Evolutionary conservation across 2,888 invertebrate species (phyloP).

Genomic region (Drosophila rubida): DNA sequence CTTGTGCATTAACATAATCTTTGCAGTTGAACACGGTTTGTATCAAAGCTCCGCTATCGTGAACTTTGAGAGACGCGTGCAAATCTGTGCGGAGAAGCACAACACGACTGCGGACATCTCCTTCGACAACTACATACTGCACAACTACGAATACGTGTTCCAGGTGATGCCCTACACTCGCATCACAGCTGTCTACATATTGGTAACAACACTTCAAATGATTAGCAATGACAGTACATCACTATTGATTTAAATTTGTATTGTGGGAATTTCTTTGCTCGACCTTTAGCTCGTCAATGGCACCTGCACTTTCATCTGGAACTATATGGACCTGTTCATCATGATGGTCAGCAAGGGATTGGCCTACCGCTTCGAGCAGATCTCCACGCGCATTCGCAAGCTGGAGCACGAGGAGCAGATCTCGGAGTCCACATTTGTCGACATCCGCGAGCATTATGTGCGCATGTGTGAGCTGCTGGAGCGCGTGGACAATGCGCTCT

Average conservation of each 20-base stretch:
- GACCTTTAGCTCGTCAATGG: conserved; percentile 63
- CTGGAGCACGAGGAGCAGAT: conserved; percentile 75
- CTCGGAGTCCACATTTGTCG: conserved; percentile 86
- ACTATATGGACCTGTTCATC: conserved; percentile 90
- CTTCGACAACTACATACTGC: conserved; percentile 61
- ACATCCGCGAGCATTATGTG: conserved; percentile 89
- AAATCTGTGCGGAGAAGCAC: conserved; percentile 48
- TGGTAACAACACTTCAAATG: conserved; percentile 72
- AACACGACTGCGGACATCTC: conserved; percentile 54
- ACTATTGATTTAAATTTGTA: too few relatives aligned
- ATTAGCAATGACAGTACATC: too few relatives aligned
- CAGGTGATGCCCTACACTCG: conserved; percentile 65
- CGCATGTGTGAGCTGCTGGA: conserved; percentile 88
- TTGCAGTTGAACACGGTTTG: conserved; percentile 78
- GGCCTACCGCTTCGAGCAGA: conserved; percentile 88
- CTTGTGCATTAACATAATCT: neutral
- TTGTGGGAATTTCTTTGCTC: neutral
- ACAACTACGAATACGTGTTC: conserved; percentile 77
- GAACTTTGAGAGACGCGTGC: conserved; percentile 50
- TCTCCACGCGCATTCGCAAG: conserved; percentile 85
- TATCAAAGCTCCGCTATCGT: conserved; percentile 70
- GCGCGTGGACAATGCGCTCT: conserved; percentile 87
- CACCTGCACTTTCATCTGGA: conserved; percentile 88
- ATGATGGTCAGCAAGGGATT: conserved; percentile 89
- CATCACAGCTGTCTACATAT: conserved; percentile 46